Percentiles rank a stretch among this genome's conserved stretches.
Conservation (phyloP, 2,113 vertebrate species). For the Gnathonemus longibarbis region DNA sequence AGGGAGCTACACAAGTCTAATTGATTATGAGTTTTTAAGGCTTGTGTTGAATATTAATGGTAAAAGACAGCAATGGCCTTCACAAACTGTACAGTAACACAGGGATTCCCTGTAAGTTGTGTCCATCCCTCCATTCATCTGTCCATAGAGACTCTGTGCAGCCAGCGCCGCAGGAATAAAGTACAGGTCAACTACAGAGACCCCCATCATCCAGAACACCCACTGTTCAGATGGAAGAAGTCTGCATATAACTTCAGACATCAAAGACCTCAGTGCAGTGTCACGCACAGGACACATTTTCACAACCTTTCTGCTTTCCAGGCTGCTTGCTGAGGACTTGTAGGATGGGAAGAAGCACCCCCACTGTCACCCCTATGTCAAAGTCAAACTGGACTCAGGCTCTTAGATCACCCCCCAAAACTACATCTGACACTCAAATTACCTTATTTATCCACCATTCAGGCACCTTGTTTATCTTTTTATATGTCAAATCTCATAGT, state of each 20-base stretch:
- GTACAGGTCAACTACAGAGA: slow-evolving; percentile 9
- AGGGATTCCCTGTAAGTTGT: background rate
- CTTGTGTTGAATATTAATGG: slow-evolving; percentile 27
- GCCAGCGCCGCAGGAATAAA: slow-evolving; percentile 4
- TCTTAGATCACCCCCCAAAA: background rate
- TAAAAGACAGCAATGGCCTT: background rate
- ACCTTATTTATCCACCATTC: background rate
- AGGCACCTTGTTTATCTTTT: background rate
- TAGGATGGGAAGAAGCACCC: background rate
- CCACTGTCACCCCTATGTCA: background rate
- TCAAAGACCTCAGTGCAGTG: background rate
- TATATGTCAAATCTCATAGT: background rate
- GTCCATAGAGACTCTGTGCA: slow-evolving; percentile 2
- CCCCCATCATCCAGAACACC: slow-evolving; percentile 9
- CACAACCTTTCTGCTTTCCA: background rate
- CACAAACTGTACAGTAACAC: background rate
- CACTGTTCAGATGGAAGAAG: slow-evolving; percentile 6
- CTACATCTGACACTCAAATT: background rate
- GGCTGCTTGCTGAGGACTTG: background rate
- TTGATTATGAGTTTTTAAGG: slow-evolving; percentile 26
- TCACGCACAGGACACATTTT: slow-evolving; percentile 1
- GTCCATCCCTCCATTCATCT: background rate
- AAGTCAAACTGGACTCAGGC: background rate
- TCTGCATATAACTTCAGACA: slow-evolving; percentile 5
- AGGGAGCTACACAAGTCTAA: slow-evolving; percentile 18